A percentile compares a stretch with the other conserved stretches of the same genome.
phyloP scores from a whole-genome alignment of 2,888 invertebrate species.

The Cosmia pyralina region DNA sequence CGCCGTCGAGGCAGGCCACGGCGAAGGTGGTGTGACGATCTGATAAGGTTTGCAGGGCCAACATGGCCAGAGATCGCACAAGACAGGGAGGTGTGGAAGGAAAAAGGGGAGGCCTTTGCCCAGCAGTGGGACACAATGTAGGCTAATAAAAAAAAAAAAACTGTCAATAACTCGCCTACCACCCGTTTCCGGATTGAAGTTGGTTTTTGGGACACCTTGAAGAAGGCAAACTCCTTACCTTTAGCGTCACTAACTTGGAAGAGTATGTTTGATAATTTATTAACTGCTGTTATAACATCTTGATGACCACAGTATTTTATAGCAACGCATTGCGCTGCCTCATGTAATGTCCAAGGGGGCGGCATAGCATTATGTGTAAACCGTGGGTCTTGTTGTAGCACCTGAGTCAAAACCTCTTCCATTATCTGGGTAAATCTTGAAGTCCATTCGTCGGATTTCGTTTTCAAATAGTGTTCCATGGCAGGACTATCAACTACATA shows the following conservation, averaged over 20 bases:
- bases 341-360: constrained; percentile 81
- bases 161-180: too few relatives aligned
- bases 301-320: constrained; percentile 69
- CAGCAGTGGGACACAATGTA: too few relatives aligned
- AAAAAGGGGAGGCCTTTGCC: too few relatives aligned
- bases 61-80: too few relatives aligned
- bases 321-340: constrained; percentile 79
- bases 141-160: too few relatives aligned
- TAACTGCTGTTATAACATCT: constrained; percentile 73
- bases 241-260: constrained; percentile 72
- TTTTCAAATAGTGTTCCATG: constrained; percentile 77
- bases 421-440: constrained; percentile 84
- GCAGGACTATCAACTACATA: constrained; percentile 73
- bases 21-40: too few relatives aligned
- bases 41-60: too few relatives aligned
- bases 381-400: constrained; percentile 73
- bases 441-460: constrained; percentile 81
- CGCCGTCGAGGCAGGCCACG: too few relatives aligned
- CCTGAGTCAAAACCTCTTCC: constrained; percentile 81
- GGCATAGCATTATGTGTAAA: constrained; percentile 68
- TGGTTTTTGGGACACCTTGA: too few relatives aligned
- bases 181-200: too few relatives aligned
- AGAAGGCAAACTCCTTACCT: constrained; percentile 67
- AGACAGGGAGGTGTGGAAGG: too few relatives aligned
- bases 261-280: constrained; percentile 73